These are phyloP conservation scores for Zygaena filipendulae DNA, from an alignment of 2,888 invertebrate genomes.

Conservation along the genomic window DNA sequence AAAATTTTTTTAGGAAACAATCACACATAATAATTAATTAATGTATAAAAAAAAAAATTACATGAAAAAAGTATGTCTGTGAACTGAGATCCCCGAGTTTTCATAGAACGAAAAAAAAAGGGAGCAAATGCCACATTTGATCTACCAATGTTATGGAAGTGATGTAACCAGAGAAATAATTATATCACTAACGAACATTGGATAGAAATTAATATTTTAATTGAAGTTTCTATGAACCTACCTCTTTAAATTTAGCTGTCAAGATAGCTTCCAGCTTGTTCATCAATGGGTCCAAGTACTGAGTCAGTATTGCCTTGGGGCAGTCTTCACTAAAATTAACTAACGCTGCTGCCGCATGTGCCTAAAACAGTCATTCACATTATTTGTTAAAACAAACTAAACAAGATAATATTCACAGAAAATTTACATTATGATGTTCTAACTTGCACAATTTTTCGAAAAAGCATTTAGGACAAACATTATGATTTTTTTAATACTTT, in stretches of 20 bases:
- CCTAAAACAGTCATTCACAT: constrained; percentile 45
- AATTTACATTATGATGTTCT: too few species aligned
- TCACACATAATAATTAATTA: neutral
- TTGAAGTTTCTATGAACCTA: constrained; percentile 24
- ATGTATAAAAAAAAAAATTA: neutral
- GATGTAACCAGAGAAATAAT: constrained; percentile 28
- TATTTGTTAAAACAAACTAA: constrained; percentile 2
- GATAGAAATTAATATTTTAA: constrained; percentile 15
- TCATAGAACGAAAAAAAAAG: constrained; percentile 38
- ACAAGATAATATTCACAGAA: constrained; percentile 2
- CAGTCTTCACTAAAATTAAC: constrained; percentile 99
- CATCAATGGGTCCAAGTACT: constrained; percentile 93
- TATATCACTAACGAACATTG: constrained; percentile 65
- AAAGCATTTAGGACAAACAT: too few species aligned
- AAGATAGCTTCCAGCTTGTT: constrained; percentile 89
- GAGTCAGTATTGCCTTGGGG: constrained; percentile 91
- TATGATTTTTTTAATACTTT: too few species aligned
- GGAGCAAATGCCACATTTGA: constrained; percentile 53
- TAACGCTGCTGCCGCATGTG: constrained; percentile 90
- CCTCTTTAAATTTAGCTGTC: constrained; percentile 93
- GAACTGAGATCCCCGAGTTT: constrained; percentile 55
- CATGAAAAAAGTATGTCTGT: constrained; percentile 29
- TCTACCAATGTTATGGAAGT: constrained; percentile 66
- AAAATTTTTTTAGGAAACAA: neutral
- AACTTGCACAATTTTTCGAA: too few species aligned